A percentile compares a stretch with the other conserved stretches of the same genome.
Conservation (phyloP, 2,113 vertebrate species). For the Muntiacus reevesi region DNA sequence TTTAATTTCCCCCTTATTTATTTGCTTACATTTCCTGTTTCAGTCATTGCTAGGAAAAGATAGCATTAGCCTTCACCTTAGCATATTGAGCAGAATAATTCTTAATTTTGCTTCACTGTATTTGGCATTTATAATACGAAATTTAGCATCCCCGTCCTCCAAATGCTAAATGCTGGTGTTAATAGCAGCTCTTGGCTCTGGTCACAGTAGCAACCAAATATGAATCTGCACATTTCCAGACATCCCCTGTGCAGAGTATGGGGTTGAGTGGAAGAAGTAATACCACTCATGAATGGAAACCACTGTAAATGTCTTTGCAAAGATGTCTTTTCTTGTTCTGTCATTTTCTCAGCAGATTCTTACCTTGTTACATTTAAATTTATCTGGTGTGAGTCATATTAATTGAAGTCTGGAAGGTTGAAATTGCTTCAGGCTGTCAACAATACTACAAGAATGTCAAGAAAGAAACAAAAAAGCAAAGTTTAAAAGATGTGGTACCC, state of each 20-base stretch:
- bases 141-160: neutral
- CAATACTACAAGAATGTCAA: neutral
- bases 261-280: neutral
- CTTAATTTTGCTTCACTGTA: neutral
- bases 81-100: neutral
- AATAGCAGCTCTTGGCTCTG: neutral
- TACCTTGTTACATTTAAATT: neutral
- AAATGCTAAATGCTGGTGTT: neutral
- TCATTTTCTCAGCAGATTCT: neutral
- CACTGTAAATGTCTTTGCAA: neutral
- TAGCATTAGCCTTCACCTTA: neutral
- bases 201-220: neutral
- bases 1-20: neutral
- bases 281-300: neutral
- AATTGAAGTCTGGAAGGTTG: neutral
- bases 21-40: neutral
- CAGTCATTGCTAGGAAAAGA: neutral
- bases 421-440: neutral
- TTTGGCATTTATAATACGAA: neutral
- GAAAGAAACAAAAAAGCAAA: neutral
- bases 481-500: neutral
- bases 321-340: neutral
- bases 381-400: neutral
- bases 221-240: neutral
- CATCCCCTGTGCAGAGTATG: no score